Conservation (phyloP, 2,888 invertebrate species). For the Neelides folsomi region DNA sequence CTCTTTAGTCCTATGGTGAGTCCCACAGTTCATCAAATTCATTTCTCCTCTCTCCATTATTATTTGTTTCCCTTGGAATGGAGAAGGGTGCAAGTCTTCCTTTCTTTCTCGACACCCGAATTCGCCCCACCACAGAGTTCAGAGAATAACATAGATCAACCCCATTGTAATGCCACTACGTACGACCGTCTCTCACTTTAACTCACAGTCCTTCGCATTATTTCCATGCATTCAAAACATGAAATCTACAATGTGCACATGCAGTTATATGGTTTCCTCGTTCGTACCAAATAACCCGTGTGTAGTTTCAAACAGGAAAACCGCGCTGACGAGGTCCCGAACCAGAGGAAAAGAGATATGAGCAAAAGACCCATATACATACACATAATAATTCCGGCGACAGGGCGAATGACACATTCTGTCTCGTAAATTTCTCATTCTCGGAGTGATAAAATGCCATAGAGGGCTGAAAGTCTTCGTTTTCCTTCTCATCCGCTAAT, state of each 20-base stretch:
- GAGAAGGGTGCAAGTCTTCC: too few species aligned
- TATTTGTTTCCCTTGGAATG: too few species aligned
- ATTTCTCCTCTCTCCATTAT: slow-evolving; percentile 1
- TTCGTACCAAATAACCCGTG: too few species aligned
- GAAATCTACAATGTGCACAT: too few species aligned
- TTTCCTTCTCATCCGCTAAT: slow-evolving; percentile 17
- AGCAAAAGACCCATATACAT: not conserved
- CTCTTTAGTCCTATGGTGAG: slow-evolving; percentile 3
- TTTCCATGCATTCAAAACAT: too few species aligned
- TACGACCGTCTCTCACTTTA: too few species aligned
- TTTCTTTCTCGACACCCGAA: too few species aligned
- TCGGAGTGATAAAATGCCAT: slow-evolving; percentile 20
- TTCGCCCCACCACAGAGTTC: too few species aligned
- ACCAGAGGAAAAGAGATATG: not conserved
- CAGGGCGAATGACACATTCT: slow-evolving; percentile 22
- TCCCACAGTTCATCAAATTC: slow-evolving; percentile 24
- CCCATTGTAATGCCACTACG: too few species aligned
- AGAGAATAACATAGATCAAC: too few species aligned
- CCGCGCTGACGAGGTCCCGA: not conserved
- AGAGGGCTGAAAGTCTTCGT: slow-evolving; percentile 21
- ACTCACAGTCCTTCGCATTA: too few species aligned
- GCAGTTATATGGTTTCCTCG: too few species aligned
- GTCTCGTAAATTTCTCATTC: slow-evolving; percentile 27
- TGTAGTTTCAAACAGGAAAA: not conserved
- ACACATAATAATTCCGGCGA: slow-evolving; percentile 24